Conservation (phyloP, 2,888 invertebrate species). For the Euplexia lucipara region DNA sequence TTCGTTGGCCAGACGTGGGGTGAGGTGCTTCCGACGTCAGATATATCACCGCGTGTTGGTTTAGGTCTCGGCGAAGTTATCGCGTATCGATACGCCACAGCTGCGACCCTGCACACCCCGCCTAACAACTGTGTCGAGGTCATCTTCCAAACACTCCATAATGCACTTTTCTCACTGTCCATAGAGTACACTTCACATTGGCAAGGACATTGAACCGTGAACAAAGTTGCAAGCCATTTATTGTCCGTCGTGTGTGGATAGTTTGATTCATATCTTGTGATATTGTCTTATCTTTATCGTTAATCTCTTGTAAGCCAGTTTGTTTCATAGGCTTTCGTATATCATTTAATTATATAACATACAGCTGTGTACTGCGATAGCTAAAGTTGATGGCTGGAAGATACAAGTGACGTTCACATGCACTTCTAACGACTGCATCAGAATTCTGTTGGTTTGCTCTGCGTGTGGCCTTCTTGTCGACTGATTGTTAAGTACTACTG, state of each 20-base stretch:
- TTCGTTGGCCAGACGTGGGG: conserved; percentile 11
- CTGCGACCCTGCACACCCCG: conserved; percentile 53
- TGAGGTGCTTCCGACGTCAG: conserved; percentile 30
- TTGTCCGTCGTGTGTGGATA: conserved; percentile 62
- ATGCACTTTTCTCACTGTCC: conserved; percentile 30
- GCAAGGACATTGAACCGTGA: conserved; percentile 4
- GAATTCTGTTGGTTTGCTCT: background rate
- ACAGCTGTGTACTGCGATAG: background rate
- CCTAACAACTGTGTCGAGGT: conserved; percentile 47
- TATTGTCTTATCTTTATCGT: conserved; percentile 69
- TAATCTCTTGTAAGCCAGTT: conserved; percentile 50
- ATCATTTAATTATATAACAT: background rate
- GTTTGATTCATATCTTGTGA: conserved; percentile 74
- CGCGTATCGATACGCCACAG: conserved; percentile 65
- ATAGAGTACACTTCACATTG: conserved; percentile 45
- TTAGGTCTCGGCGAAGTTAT: conserved; percentile 61
- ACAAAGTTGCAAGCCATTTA: conserved; percentile 66
- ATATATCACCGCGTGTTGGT: conserved; percentile 67
- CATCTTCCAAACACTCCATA: conserved; percentile 33
- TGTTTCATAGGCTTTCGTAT: conserved; percentile 16
- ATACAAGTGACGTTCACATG: background rate
- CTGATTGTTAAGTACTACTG: background rate
- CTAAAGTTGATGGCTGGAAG: conserved; percentile 5
- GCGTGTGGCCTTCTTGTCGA: background rate
- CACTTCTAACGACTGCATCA: too few relatives aligned